Base-by-base conservation (phyloP, 2,888 invertebrate genomes). In the Eupithecia inturbata region DNA sequence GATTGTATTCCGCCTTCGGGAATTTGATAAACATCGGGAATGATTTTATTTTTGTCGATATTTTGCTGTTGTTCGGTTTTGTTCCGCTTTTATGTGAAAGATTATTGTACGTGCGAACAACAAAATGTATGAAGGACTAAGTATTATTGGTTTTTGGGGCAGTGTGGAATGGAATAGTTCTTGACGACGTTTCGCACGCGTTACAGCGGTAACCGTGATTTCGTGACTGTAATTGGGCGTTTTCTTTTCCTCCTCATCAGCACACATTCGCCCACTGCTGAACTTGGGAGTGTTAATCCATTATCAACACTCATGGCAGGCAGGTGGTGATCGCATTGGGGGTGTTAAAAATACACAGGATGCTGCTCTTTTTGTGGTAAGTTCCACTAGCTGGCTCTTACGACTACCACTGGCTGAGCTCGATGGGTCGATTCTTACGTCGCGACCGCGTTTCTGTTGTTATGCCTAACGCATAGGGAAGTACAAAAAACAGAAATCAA, bases 1-100 rank as follows among this genome's bases (percentile, higher is more conserved):
- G 70, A 74, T 72, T 72, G 68, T 73, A 63, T 71, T 76, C 22
- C 39, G 64, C 63, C n/a, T 64, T n/a, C 5, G n/a, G 63, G 36
- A 64, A 64, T 36, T 62, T n/a, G 36, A 33, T 64, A 62, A 31
- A 62, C 19, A 33, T 64, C 12, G 22, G 31, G 63, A 64, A 64
- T 64, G n/a, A 33, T 36, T 33, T 64, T 33, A n/a, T 64, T 64
- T 53, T 57, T 57, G 57, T 31, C 33, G 36, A 33, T 64, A n/a
- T 64, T 33, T 64, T 64, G 12, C 33, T 36, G 6, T n/a, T 19
- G n/a, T 22, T n/a, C n/a, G n/a, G 19, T 63, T n/a, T 19, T 49
- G 10, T 1, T 9, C 19, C 22, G 22, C 10, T 45, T 45, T 45
- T n/a, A 49, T 49, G 22, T 22, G 22, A 22, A 53, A 9, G 22